Conservation (phyloP, 2,113 vertebrate genomes). For the Gallinago undulata region DNA sequence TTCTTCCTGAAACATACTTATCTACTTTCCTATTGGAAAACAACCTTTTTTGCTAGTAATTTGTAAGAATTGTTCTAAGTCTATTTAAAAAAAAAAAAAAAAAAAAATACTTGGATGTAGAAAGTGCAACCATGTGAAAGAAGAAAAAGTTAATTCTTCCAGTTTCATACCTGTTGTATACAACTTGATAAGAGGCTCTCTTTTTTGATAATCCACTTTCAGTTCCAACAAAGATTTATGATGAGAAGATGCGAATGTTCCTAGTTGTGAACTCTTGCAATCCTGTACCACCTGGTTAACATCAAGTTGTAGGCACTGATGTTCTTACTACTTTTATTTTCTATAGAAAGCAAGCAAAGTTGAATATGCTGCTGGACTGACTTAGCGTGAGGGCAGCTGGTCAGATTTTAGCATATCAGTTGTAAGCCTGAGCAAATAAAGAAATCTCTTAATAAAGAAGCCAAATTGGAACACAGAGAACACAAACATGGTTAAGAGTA, state of each 20-base stretch:
- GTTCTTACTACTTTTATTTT: neutral
- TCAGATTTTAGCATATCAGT: neutral
- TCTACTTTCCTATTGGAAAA: neutral
- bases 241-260: neutral
- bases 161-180: neutral
- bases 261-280: neutral
- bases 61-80: neutral
- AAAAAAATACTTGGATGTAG: fast-evolving
- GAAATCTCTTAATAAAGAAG: neutral
- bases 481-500: neutral
- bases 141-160: neutral
- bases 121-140: neutral
- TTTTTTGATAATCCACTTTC: neutral
- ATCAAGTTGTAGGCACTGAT: neutral
- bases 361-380: neutral
- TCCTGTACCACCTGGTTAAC: neutral
- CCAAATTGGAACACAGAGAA: neutral
- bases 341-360: neutral
- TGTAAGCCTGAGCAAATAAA: neutral
- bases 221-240: neutral
- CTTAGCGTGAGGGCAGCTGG: neutral
- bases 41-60: neutral
- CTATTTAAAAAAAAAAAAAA: neutral
- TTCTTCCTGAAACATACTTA: neutral
- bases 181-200: neutral